Conservation (phyloP, 2,113 vertebrate genomes). For the Dinomys branickii region DNA sequence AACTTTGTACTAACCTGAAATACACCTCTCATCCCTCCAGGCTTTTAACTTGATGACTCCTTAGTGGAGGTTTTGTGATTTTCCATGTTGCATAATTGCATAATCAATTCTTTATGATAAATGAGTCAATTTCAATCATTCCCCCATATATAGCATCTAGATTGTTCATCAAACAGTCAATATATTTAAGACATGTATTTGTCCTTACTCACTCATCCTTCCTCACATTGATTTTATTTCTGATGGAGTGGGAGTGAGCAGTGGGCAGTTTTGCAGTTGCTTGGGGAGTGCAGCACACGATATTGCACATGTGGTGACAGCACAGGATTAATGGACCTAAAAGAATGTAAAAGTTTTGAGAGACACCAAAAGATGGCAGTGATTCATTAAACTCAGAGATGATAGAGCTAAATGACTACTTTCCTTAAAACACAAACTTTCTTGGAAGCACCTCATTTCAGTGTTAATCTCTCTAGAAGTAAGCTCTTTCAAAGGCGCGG, state of each 20-base stretch:
- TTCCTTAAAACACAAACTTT: neutral
- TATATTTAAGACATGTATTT: neutral
- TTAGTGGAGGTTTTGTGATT: neutral
- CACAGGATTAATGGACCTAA: fast-evolving
- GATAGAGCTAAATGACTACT: neutral
- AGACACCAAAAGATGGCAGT: neutral
- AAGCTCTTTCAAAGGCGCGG: neutral
- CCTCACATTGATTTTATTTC: neutral
- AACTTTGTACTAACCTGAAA: neutral
- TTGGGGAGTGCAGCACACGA: neutral
- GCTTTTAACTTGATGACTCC: neutral
- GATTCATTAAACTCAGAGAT: neutral
- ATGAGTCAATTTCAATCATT: neutral
- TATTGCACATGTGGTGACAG: neutral
- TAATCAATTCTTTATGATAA: neutral
- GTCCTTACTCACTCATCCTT: neutral
- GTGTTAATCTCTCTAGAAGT: neutral
- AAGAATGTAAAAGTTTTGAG: neutral
- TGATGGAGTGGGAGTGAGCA: neutral
- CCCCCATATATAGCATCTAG: neutral
- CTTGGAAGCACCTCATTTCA: neutral
- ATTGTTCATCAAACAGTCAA: conserved; percentile 31
- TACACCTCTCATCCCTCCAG: neutral
- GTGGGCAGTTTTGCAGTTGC: neutral
- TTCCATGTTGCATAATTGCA: neutral